Evolutionary conservation across 2,113 vertebrate species (phyloP).

Genomic region (Alethe castanea): DNA sequence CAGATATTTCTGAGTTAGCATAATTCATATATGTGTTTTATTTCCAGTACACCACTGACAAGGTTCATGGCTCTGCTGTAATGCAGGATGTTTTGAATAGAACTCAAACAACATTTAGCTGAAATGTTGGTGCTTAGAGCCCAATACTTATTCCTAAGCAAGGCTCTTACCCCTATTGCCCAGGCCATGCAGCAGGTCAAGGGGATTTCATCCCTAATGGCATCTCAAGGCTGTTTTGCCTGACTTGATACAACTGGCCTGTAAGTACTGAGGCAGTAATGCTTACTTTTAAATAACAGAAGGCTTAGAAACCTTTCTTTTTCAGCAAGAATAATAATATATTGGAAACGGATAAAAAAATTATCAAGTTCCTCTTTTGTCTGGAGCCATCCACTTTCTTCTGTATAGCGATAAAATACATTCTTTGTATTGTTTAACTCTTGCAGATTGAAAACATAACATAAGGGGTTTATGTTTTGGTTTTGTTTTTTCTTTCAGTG

Average conservation of each 20-base stretch:
- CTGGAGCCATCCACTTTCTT: neutral
- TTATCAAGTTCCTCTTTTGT: neutral
- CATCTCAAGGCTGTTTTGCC: neutral
- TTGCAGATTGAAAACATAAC: neutral
- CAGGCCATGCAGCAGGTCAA: neutral
- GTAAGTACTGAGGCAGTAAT: neutral
- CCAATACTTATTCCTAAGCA: neutral
- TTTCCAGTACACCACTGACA: neutral
- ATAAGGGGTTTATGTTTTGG: neutral
- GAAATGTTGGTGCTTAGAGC: neutral
- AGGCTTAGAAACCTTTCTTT: neutral
- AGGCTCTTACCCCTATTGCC: neutral
- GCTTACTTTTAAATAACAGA: neutral
- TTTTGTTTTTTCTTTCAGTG: slow-evolving; percentile 79
- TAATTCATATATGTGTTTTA: neutral
- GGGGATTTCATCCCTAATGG: neutral
- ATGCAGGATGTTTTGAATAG: neutral
- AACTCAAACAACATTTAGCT: neutral
- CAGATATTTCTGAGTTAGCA: neutral
- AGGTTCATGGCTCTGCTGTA: neutral
- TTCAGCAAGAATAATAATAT: neutral
- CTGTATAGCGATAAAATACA: neutral
- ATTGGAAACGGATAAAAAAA: neutral
- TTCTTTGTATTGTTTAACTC: neutral
- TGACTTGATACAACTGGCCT: neutral